Base-by-base conservation (phyloP, 1,140 invertebrate genomes). In the Nixonia krombeini region DNA sequence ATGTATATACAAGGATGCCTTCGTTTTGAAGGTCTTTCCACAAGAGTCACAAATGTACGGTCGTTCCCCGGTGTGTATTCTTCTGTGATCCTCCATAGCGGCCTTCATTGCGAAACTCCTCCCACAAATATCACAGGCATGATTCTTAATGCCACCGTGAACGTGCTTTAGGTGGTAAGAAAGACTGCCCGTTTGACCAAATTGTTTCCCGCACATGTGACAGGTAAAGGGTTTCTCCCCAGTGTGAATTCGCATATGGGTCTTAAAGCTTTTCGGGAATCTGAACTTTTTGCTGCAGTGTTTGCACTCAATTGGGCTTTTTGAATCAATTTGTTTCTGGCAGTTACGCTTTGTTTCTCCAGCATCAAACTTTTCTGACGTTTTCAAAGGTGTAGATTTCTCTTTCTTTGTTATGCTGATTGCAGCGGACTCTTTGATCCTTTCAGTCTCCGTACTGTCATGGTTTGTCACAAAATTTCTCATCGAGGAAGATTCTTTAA, bases 41-140 rank as follows among this genome's bases (percentile, higher is more conserved):
- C 90, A 91, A 35, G 87, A 79, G 49, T 91, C 88, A 64, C 90
- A 91, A 9, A 88, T 84, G 57, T 88, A 91, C 0, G 90, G 89
- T 35, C 89, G 87, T 49, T 87, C 86, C 16, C 89, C 86, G 0
- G 88, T 89, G 53, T 91, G 90, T 18, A 88, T 89, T 75, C 89
- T 87, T 74, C 88, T 85, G 66, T 91, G 90, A 65, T 90, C 88
- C 0, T 89, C 87, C 64, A 88, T 79, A 3, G 87, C 86, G 0
- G 85, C 86, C 70, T 90, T 90, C 46, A 77, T 80, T 0, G 81
- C 80, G 26, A 87, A 87, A 10, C 66, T 76, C 17, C 79, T 76
- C 0, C 76, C 76, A 18, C 81, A 83, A 15, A 81, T 76, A 4
- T 83, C 80, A 47, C 86, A 87, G 0, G 66, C 56, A 38, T 80